phyloP scores from a whole-genome alignment of 2,888 invertebrate genomes.

The Altica lythri region DNA sequence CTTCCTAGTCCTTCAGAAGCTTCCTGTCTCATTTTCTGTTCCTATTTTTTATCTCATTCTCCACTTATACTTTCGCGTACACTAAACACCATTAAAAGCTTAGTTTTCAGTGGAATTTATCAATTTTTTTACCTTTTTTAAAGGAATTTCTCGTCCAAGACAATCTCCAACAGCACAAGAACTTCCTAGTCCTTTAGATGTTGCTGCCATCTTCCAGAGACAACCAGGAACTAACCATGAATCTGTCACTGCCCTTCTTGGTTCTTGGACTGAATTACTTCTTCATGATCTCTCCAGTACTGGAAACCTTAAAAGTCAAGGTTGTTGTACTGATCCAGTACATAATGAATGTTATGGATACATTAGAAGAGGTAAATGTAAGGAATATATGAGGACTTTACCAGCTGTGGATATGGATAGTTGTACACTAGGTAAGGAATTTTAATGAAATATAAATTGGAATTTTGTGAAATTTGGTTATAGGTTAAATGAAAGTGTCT shows the following conservation, averaged over 20 bases:
- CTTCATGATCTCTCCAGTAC: constrained; percentile 74
- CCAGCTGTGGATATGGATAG: constrained; percentile 67
- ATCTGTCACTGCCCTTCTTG: constrained; percentile 76
- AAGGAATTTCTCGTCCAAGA: constrained; percentile 60
- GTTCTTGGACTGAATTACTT: constrained; percentile 80
- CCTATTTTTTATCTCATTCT: no score
- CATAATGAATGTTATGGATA: constrained; percentile 64
- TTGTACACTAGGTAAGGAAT: constrained; percentile 69
- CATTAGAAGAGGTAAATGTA: constrained; percentile 58
- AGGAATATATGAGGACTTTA: constrained; percentile 72
- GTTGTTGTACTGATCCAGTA: constrained; percentile 58
- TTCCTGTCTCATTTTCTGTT: no score
- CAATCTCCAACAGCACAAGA: constrained; percentile 62
- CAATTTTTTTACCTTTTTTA: constrained; percentile 22
- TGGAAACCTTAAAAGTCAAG: constrained; percentile 63
- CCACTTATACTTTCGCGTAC: no score
- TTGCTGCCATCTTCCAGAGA: constrained; percentile 64
- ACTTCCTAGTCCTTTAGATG: constrained; percentile 66
- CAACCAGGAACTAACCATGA: constrained; percentile 68
- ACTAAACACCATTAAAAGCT: neutral
- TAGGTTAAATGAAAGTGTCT: no score
- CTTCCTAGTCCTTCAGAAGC: no score
- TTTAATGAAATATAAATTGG: no score
- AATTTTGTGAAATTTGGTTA: no score
- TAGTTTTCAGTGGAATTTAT: neutral